Evolutionary conservation across 2,797 vertebrate genomes (phyloP), one percentile per base, ranked within the genome.

Genomic region (Protosalanx chinensis): DNA sequence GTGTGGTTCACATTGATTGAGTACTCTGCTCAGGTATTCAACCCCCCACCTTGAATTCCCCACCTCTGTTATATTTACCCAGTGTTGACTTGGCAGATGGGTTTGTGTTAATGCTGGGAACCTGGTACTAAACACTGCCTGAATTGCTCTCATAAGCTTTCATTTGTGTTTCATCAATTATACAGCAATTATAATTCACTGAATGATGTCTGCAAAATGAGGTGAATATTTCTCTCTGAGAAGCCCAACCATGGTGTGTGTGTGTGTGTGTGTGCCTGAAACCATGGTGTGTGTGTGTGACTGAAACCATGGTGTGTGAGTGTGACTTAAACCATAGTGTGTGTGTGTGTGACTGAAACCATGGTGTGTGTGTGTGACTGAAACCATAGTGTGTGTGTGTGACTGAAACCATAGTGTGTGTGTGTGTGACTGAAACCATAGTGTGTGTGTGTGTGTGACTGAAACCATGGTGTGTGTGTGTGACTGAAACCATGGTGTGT

Each of bases 11-110:
- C 71, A 73, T 37, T 68, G 61, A 85, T 75, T 78, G 71, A 77
- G 56, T 79, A 81, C 75, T 70, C 77, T 70, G 79, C 68, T 83
- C 71, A 29, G 12, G 23, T 29, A 74, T 74, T 80, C 51, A 58
- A 29, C 79, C 79, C 53, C 63, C 58, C 60, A 12, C 5, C 41
- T 77, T 81, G 67, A 76, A 82, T 76, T 57, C 59, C 80, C 81
- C 75, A 78, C 83, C 71, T 64, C 49, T 67, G 64, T 65, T 70
- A 67, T 80, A 74, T 82, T 84, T 85, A 80, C 72, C 72, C 75
- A 72, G 77, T 84, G 88, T 85, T 77, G 37, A 75, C 86, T 85
- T 85, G 82, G 74, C 74, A 73, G 56, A 71, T 53, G 72, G 77
- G 75, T 79, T 58, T 80, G 18, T 75, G 78, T 80, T 82, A 72